Evolutionary conservation across 2,797 vertebrate genomes (phyloP).

Genomic region (Poeciliopsis presidionis): DNA sequence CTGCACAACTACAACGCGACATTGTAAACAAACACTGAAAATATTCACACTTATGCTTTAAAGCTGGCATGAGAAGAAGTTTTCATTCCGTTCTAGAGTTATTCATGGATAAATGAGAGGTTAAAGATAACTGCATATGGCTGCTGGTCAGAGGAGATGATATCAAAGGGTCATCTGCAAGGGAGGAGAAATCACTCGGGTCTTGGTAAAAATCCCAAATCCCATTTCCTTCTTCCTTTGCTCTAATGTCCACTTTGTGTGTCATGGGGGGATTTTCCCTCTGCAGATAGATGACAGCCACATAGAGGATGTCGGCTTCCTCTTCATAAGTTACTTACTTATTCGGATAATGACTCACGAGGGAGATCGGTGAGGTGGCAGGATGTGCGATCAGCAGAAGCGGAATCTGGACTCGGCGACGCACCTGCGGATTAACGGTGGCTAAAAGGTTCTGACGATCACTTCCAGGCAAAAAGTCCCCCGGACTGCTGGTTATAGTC

Average conservation of each 20-base stretch:
- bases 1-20: neutral
- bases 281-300: conserved; percentile 31
- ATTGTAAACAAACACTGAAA: neutral
- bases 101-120: neutral
- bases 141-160: too few relatives aligned
- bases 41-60: neutral
- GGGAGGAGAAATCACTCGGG: neutral
- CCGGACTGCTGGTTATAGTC: neutral
- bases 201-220: conserved; percentile 16
- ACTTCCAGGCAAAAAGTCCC: conserved; percentile 24
- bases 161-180: neutral
- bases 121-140: neutral
- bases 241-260: neutral
- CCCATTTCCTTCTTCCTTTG: conserved; percentile 51
- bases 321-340: conserved; percentile 41
- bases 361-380: neutral
- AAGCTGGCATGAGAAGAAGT: neutral
- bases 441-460: neutral
- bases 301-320: conserved; percentile 49
- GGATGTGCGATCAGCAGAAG: conserved; percentile 3
- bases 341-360: conserved; percentile 45
- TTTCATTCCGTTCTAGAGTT: neutral
- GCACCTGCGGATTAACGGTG: neutral
- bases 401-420: neutral
- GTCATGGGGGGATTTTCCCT: conserved; percentile 50